These are phyloP conservation scores for Ceriagrion tenellum DNA, from an alignment of 2,888 invertebrate species.

Conservation along the genomic window DNA sequence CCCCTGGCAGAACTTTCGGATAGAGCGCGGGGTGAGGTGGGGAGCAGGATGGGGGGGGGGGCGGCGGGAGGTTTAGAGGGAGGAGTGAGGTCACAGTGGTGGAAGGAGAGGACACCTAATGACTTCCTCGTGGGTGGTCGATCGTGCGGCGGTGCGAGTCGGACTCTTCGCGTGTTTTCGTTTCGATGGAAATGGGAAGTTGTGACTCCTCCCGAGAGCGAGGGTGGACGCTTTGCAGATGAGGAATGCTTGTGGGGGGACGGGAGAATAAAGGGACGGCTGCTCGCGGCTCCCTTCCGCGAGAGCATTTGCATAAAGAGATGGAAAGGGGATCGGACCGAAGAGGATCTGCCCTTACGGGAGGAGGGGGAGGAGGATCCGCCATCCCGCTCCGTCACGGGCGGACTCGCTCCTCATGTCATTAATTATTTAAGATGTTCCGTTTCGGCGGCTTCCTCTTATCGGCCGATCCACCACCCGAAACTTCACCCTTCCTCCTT, in stretches of 20 bases:
- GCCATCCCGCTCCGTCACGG: neutral
- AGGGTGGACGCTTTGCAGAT: neutral
- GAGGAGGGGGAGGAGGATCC: neutral
- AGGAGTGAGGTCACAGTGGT: no score
- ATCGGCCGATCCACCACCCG: neutral
- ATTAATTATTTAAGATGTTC: constrained; percentile 8
- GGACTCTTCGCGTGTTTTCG: neutral
- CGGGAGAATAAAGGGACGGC: neutral
- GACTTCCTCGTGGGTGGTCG: constrained; percentile 39
- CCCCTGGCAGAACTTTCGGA: neutral
- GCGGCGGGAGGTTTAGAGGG: neutral
- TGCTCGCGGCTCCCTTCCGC: neutral
- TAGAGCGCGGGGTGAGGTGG: neutral
- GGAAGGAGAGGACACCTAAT: neutral
- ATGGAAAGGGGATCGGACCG: neutral
- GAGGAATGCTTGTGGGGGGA: neutral
- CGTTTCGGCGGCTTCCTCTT: neutral
- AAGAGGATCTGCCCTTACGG: neutral
- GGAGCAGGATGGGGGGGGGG: neutral
- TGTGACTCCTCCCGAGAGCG: neutral
- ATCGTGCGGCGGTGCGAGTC: neutral
- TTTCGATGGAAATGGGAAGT: neutral
- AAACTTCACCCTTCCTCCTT: neutral
- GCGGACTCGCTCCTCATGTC: neutral
- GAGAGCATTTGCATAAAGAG: neutral